Percentiles rank a stretch among this genome's conserved stretches.
These are phyloP conservation scores for Coreius guichenoti DNA, from an alignment of 2,797 vertebrate genomes.

Conservation along the genomic window DNA sequence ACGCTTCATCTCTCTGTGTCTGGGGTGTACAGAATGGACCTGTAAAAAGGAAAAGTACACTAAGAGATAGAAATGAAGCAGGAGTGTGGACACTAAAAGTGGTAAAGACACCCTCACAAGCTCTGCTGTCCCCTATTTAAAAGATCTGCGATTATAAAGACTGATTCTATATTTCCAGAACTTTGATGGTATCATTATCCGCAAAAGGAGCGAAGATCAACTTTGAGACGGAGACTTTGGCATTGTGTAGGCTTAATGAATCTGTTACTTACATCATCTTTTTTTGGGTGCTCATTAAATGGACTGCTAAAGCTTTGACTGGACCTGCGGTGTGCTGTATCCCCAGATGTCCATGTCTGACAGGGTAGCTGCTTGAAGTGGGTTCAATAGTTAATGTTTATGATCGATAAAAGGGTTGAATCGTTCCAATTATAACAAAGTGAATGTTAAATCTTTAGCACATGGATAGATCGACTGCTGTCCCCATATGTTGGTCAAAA, in stretches of 20 bases:
- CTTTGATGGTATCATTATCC: constrained; percentile 50
- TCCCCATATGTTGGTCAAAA: constrained; percentile 8
- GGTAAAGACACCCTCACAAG: not conserved
- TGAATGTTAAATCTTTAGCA: constrained; percentile 33
- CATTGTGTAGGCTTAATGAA: constrained; percentile 57
- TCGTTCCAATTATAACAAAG: constrained; percentile 43
- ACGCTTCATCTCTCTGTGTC: not conserved
- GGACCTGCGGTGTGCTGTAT: constrained; percentile 27
- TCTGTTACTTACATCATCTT: constrained; percentile 53
- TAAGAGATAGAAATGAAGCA: not conserved
- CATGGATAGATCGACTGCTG: constrained; percentile 9
- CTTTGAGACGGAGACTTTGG: constrained; percentile 39
- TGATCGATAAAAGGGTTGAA: constrained; percentile 43
- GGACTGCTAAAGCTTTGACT: constrained; percentile 42
- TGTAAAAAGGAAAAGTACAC: not conserved
- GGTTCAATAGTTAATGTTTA: constrained; percentile 46
- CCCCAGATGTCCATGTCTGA: constrained; percentile 42
- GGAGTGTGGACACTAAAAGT: not conserved
- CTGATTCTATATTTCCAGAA: constrained; percentile 20
- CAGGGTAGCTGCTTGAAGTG: constrained; percentile 48
- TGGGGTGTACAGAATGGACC: not conserved
- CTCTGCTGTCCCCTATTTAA: not conserved
- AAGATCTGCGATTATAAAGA: constrained; percentile 4
- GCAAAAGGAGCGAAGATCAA: constrained; percentile 32
- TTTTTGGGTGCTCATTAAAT: constrained; percentile 59